Evolutionary conservation across 2,888 invertebrate species (phyloP), one percentile per base, ranked within the genome.

Genomic region (Eumacrocentrus americanus): DNA sequence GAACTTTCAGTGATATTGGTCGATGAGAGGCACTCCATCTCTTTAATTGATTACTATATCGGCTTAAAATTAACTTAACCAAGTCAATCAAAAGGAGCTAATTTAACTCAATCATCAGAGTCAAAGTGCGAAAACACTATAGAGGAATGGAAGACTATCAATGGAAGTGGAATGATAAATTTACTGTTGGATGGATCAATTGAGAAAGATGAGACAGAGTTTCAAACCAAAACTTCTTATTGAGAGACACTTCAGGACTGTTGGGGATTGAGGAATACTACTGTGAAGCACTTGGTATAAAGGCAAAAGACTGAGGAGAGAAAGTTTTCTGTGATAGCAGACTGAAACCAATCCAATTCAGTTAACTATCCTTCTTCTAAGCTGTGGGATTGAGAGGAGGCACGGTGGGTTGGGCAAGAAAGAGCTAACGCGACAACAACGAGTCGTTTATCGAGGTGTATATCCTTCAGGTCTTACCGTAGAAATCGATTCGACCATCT

Each of bases 401-500:
- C n/a, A n/a, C n/a, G n/a, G n/a, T n/a, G n/a, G n/a, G n/a, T n/a
- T n/a, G n/a, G n/a, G n/a, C n/a, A n/a, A n/a, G n/a, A n/a, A n/a
- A n/a, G n/a, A n/a, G n/a, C n/a, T n/a, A n/a, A n/a, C n/a, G n/a
- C n/a, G n/a, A n/a, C n/a, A n/a, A n/a, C n/a, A n/a, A n/a, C n/a
- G n/a, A n/a, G n/a, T n/a, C n/a, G n/a, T n/a, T n/a, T n/a, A 22
- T 11, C 4, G 11, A n/a, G 11, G 11, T 18, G 16, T n/a, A 18
- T 42, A 20, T 7, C 11, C 16, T 18, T 18, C 3, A 37, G 4
- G 9, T 7, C 78, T 82, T 81, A 91, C 94, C 95, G 76, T 94
- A 91, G 82, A 95, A 95, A 81, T 95, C 94, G 73, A 95, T 95
- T 67, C 94, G 87, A 1, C 95, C 95, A 78, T 95, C 95, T 1